Percentiles rank a stretch among this genome's conserved stretches.
Conservation (phyloP, 2,113 vertebrate species). For the Nothoprocta perdicaria region DNA sequence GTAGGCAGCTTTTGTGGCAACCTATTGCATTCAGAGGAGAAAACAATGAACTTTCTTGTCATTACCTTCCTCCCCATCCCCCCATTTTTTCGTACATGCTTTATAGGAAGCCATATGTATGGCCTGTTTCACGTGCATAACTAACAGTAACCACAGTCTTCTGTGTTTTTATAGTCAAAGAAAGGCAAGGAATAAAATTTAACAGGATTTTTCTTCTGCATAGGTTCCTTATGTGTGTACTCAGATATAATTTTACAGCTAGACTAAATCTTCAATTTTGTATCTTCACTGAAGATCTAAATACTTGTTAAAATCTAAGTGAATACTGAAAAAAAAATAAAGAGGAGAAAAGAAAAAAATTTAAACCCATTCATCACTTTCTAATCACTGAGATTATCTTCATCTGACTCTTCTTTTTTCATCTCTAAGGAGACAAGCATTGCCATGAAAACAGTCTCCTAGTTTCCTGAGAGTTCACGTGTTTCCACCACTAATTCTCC, state of each 20-base stretch:
- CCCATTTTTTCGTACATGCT: not conserved
- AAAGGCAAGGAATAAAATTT: conserved; percentile 21
- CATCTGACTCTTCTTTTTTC: conserved; percentile 54
- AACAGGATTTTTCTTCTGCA: not conserved
- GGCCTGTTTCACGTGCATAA: conserved; percentile 29
- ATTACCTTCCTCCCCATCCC: not conserved
- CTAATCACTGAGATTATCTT: conserved; percentile 42
- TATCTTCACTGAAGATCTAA: conserved; percentile 9
- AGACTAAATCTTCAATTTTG: not conserved
- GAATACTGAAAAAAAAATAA: not conserved
- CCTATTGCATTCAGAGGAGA: conserved; percentile 8
- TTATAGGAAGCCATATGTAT: conserved; percentile 26
- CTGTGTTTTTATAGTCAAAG: conserved; percentile 11
- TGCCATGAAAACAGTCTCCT: conserved; percentile 51
- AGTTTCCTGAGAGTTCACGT: conserved; percentile 16
- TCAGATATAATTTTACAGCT: not conserved
- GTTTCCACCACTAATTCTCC: conserved; percentile 21
- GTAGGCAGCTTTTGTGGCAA: conserved; percentile 6
- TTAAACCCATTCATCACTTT: conserved; percentile 18
- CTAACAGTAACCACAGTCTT: conserved; percentile 43
- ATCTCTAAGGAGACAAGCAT: conserved; percentile 61
- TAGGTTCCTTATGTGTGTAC: not conserved
- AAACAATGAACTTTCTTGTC: conserved; percentile 32
- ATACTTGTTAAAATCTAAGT: conserved; percentile 5
- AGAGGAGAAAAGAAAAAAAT: not conserved